Evolutionary conservation across 1,140 invertebrate genomes (phyloP), one percentile per base, ranked within the genome.

Genomic region (Eubasilissa regina): DNA sequence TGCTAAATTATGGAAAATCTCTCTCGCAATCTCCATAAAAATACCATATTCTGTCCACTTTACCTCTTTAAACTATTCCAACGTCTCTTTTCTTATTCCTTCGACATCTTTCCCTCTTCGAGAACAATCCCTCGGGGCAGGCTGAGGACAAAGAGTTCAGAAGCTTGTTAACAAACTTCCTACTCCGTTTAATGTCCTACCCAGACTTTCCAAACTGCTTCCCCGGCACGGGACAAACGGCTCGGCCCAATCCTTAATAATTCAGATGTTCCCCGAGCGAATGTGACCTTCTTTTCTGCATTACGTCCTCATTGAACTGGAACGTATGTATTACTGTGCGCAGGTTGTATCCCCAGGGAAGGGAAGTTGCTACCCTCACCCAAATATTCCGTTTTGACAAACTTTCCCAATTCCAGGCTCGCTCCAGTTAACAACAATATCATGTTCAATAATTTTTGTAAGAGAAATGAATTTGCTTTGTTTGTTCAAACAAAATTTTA

Each of bases 121-220:
- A 17, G 62, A 66, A 66, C 35, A 66, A 66, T 66, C n/a, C 62
- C 43, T 66, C 62, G 62, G 56, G 74, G 74, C 43, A 35, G 62
- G 55, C 43, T 21, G 17, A 56, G 53, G 55, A 81, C 80, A 81
- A 81, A 81, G 80, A 81, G 75, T 81, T 78, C 44, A 35, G 76
- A 75, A 81, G 75, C 80, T 78, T 81, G 80, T 81, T 81, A 81
- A 72, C 75, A 56, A 81, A 81, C 75, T 81, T 81, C 68, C 68
- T 47, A 73, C 80, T 77, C 70, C 55, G 80, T 68, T 74, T 77
- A 72, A 73, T 66, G 75, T 73, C 48, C 70, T 13, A 72, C 17
- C 48, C 43, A 15, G 45, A n/a, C 35, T 15, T n/a, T 9, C 17
- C 35, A 66, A 66, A 15, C 7, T 17, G 7, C 53, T 17, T 17